Evolutionary conservation across 1,140 invertebrate genomes (phyloP).

Genomic region (Lamellibrachia luymesi): DNA sequence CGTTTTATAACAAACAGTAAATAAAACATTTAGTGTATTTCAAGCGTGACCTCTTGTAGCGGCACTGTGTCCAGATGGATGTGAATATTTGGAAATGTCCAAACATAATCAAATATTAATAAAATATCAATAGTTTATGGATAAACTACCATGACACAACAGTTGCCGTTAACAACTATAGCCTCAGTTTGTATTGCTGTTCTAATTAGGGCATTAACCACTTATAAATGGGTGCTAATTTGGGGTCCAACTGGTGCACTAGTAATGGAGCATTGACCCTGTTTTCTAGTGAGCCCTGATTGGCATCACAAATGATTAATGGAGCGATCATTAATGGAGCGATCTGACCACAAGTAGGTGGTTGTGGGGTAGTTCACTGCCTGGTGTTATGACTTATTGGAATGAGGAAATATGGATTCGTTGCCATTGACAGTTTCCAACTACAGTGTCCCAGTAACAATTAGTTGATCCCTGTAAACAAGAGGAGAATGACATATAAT

Average conservation of each 20-base stretch:
- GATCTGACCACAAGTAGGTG: neutral
- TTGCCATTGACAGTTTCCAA: neutral
- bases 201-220: neutral
- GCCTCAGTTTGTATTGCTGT: neutral
- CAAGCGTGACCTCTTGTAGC: neutral
- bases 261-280: neutral
- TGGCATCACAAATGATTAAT: neutral
- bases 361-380: neutral
- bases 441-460: neutral
- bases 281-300: neutral
- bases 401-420: neutral
- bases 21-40: neutral
- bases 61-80: neutral
- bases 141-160: neutral
- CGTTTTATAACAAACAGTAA: too few species aligned
- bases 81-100: neutral
- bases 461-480: neutral
- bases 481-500: neutral
- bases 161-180: neutral
- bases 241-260: neutral
- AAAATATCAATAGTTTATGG: neutral
- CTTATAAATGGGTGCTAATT: neutral
- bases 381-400: neutral
- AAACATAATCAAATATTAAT: neutral
- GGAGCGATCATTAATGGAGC: neutral